Base-by-base conservation (phyloP, 2,113 vertebrate species). In the Aphelocoma coerulescens region DNA sequence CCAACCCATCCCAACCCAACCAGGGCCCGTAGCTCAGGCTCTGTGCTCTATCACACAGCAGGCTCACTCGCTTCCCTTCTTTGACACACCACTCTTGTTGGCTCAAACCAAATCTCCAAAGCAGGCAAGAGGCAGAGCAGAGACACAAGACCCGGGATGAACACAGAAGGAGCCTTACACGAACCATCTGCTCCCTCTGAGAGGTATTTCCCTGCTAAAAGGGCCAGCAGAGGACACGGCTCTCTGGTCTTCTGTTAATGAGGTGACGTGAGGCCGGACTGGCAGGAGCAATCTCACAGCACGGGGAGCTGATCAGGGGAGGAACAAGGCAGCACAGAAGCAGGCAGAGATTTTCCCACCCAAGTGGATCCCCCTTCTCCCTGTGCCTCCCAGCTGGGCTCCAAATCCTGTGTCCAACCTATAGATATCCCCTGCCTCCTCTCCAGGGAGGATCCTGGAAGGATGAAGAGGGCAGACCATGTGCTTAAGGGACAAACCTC, bases 331-430 rank as follows among this genome's bases (percentile, higher is more conserved):
- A 30, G 49, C 39, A 39, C 22, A 41, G 71, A 54, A 48, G 7
- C 37, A 11, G 15, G 41, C 1, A 0, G 39, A 87, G 57, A 44
- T 46, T 37, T 57, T n/a, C 51, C 51, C 33, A 33, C 27, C 39
- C 44, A 22, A 26, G 13, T 3, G 5, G 77, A 71, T 58, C 3
- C 1, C 7, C 9, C 5, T 57, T n/a, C 30, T 52, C 49, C 12
- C 20, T 8, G 30, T 30, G 35, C 23, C 37, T 81, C 44, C 20
- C 9, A 5, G 11, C 8, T 4, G 0, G 20, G 19, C 52, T 67
- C 22, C 63, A 81, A 1, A 63, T 33, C n/a, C 3, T 1, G 58
- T 4, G 1, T 26, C 28, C 1, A 6, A 33, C 11, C 46, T 46
- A 26, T 28, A 81, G 22, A 35, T 30, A 89, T 16, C 43, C 57